phyloP scores from a whole-genome alignment of 2,113 vertebrate genomes.

The Urocynchramus pylzowi region DNA sequence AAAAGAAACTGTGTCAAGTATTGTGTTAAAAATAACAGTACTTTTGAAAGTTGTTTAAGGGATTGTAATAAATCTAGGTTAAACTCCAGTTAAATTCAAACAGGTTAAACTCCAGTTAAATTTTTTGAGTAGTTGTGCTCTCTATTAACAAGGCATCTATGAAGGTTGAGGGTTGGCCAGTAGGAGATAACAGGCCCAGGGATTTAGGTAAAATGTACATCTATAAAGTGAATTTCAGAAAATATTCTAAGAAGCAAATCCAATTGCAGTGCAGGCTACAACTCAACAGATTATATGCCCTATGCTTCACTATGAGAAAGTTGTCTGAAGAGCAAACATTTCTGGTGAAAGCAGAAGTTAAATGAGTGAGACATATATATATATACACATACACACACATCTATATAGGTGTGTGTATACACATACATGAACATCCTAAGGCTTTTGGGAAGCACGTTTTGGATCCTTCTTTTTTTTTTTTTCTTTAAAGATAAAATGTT shows the following conservation, averaged over 20 bases:
- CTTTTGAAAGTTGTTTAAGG: background rate
- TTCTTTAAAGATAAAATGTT: background rate
- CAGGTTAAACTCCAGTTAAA: background rate
- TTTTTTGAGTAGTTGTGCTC: background rate
- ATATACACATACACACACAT: accelerated
- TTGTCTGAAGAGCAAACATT: background rate
- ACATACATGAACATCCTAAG: background rate
- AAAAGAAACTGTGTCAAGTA: background rate
- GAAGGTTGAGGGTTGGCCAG: background rate
- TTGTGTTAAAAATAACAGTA: background rate
- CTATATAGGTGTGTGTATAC: accelerated
- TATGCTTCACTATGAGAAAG: background rate
- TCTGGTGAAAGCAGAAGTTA: background rate
- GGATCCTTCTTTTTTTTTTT: background rate
- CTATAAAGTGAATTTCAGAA: background rate
- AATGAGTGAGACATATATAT: background rate
- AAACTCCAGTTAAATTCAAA: background rate
- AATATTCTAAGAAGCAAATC: background rate
- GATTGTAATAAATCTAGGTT: background rate
- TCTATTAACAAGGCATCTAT: background rate
- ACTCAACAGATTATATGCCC: background rate
- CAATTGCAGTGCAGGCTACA: background rate
- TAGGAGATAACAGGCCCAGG: background rate
- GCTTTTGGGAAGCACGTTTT: background rate
- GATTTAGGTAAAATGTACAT: background rate